Evolutionary conservation across 2,113 vertebrate genomes (phyloP).

Genomic region (Ptilonorhynchus violaceus): DNA sequence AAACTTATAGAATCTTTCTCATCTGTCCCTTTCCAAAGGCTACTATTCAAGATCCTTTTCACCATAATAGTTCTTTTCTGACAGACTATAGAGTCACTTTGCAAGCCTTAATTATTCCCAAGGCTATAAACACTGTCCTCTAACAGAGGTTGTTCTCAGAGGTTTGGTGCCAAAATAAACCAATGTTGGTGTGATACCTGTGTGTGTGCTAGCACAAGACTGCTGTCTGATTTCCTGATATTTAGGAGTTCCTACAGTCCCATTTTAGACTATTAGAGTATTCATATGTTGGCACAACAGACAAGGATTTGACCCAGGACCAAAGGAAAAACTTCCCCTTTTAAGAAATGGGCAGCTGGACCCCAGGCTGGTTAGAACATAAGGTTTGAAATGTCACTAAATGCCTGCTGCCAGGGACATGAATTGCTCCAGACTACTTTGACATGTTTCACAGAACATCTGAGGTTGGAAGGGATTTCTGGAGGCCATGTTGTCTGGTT

Average conservation of each 20-base stretch:
- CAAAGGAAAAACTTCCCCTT: neutral
- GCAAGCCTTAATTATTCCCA: neutral
- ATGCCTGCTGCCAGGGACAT: neutral
- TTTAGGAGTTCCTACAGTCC: neutral
- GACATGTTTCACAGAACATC: neutral
- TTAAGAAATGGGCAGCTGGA: neutral
- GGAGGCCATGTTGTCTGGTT: rapidly evolving
- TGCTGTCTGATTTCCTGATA: neutral
- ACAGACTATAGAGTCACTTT: neutral
- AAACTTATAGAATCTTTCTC: neutral
- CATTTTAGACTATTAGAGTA: neutral
- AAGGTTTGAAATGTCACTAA: neutral
- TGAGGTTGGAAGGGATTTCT: neutral
- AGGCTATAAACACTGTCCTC: neutral
- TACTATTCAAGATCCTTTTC: neutral
- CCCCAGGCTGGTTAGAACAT: neutral
- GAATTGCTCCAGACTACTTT: neutral
- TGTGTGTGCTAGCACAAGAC: neutral
- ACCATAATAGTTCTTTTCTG: neutral
- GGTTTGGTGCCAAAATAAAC: neutral
- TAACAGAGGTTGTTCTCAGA: neutral
- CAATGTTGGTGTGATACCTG: neutral
- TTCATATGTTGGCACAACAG: neutral
- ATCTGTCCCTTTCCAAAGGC: neutral
- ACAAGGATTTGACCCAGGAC: neutral